A percentile compares a stretch with the other conserved stretches of the same genome.
Conservation (phyloP, 2,888 invertebrate genomes). For the Seladonia tumulorum region DNA sequence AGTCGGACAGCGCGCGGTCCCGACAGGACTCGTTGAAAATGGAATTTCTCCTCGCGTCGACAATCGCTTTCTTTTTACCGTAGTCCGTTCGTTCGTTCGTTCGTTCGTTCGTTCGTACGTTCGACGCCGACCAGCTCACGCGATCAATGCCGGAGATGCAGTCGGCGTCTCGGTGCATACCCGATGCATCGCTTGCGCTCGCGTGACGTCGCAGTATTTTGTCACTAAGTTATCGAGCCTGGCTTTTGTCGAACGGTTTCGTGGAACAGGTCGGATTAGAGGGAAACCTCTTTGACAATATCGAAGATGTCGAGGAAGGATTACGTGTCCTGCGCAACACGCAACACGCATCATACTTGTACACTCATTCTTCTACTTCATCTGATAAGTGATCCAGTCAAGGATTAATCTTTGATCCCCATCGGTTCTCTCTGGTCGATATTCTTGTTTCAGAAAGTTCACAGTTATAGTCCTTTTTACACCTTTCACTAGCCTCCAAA, state of each 20-base stretch:
- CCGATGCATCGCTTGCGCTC: conserved; percentile 20
- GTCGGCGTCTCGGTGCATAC: conserved; percentile 9
- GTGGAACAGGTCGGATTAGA: conserved; percentile 38
- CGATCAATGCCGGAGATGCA: conserved; percentile 49
- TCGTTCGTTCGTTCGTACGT: neutral
- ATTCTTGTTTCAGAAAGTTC: neutral
- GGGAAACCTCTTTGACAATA: neutral
- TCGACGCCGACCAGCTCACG: conserved; percentile 26
- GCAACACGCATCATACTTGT: conserved; percentile 1
- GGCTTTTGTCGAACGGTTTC: conserved; percentile 27
- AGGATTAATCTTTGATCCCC: neutral
- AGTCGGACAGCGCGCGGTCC: conserved; percentile 32
- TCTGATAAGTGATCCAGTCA: neutral
- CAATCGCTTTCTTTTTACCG: conserved; percentile 55
- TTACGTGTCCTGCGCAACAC: conserved; percentile 13
- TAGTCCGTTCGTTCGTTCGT: conserved; percentile 12
- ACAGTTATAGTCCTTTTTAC: too few relatives aligned
- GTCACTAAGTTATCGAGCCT: conserved; percentile 40
- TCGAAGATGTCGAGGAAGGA: neutral
- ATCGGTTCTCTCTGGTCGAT: neutral
- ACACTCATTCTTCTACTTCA: conserved; percentile 11
- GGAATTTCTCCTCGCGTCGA: conserved; percentile 52
- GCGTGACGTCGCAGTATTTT: conserved; percentile 37
- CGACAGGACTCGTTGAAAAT: conserved; percentile 48
- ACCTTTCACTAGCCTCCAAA: too few relatives aligned